Base-by-base conservation (phyloP, 2,797 vertebrate species). In the Chelon auratus region DNA sequence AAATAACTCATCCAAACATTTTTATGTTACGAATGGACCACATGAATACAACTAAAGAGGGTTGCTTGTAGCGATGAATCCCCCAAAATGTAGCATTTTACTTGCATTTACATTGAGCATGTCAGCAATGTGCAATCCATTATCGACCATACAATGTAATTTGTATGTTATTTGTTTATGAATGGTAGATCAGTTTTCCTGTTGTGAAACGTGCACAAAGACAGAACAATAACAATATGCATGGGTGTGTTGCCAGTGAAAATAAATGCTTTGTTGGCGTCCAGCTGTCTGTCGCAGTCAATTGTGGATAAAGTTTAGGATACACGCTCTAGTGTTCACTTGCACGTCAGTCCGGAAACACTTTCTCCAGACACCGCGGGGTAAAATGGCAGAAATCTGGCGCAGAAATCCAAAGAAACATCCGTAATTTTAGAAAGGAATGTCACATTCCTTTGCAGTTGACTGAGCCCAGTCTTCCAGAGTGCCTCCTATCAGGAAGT, bases 361-460 rank as follows among this genome's bases (percentile, higher is more conserved):
- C 85, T 89, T 80, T 86, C 85, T 90, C 85, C 89, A 91, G 88
- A 89, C 88, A 83, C 78, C 66, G 64, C 59, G 53, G 80, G 82
- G 83, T 76, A 91, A 92, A 92, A 87, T 70, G 86, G 70, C 85
- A 84, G 85, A 92, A 92, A 92, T 89, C 55, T 33, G 65, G 56
- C 82, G 52, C 81, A 82, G 83, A 93, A 92, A 92, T 92, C 87
- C 89, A 91, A 90, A 92, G 92, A 91, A 89, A 92, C 91, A 90
- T 93, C 91, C 79, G 84, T 92, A 92, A 93, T 93, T 93, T 93
- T 86, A 91, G 89, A 91, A 90, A 86, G 92, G 89, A 90, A 92
- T 91, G 91, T 83, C 72, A 75, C 94, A 94, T 95, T 95, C 93
- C 93, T 93, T 93, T 94, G 90, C 92, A 93, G 92, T 88, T 93